Evolutionary conservation across 2,888 invertebrate species (phyloP).

Genomic region (Cheilosia vernalis): DNA sequence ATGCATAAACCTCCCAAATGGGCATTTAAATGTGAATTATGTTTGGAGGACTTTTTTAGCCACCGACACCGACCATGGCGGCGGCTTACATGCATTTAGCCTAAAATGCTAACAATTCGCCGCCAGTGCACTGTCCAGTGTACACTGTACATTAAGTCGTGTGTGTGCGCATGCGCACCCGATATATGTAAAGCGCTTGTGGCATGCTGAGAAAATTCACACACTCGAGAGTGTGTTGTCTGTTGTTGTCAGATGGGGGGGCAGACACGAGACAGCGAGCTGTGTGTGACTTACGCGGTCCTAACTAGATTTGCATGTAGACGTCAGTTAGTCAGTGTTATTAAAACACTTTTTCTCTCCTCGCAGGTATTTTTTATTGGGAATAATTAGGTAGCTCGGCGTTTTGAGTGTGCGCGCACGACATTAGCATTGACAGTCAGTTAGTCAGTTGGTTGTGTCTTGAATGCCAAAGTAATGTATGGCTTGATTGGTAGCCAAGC

Average conservation of each 20-base stretch:
- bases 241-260: slow-evolving; percentile 42
- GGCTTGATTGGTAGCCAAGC: slow-evolving; percentile 64
- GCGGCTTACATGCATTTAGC: slow-evolving; percentile 52
- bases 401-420: slow-evolving; percentile 34
- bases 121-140: slow-evolving; percentile 13
- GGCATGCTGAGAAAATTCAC: slow-evolving; percentile 65
- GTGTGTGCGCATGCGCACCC: not conserved
- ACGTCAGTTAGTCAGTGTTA: slow-evolving; percentile 64
- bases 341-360: slow-evolving; percentile 60
- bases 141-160: not conserved
- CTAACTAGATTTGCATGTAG: slow-evolving; percentile 73
- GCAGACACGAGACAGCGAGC: slow-evolving; percentile 6
- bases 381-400: slow-evolving; percentile 50
- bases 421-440: slow-evolving; percentile 71
- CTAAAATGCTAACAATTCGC: slow-evolving; percentile 64
- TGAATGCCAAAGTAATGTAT: slow-evolving; percentile 64
- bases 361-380: slow-evolving; percentile 41
- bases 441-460: slow-evolving; percentile 50
- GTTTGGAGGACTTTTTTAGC: slow-evolving; percentile 50
- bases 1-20: slow-evolving; percentile 68
- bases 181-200: slow-evolving; percentile 15
- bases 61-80: slow-evolving; percentile 19
- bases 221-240: slow-evolving; percentile 30
- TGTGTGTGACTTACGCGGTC: slow-evolving; percentile 67
- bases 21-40: slow-evolving; percentile 72